Base-by-base conservation (phyloP, 2,888 invertebrate genomes). In the Calameuta idolon region DNA sequence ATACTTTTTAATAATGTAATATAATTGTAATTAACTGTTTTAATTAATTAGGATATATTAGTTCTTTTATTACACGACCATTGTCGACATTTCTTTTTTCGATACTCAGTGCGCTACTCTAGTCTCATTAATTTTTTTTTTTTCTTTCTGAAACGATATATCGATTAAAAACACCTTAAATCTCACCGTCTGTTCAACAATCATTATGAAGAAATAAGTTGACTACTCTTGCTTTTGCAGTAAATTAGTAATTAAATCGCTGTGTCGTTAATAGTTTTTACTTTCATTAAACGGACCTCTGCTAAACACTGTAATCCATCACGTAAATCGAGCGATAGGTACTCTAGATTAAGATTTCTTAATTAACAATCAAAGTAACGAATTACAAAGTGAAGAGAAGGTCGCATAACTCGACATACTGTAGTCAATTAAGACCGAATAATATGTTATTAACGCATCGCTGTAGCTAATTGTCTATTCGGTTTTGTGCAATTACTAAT, bases 51-150 rank as follows among this genome's bases (percentile, higher is more conserved):
- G 33, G 34, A 55, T 23, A 5, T 5, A 55, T 55, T 2, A 80
- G 78, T 80, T 83, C 81, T 81, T 76, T 83, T 82, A 23, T 55
- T 55, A 55, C 23, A 55, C 55, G 55, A 55, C 9, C 23, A 23
- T 55, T 23, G 23, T 23, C 23, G 2, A 55, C 23, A 55, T 55
- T 15, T 55, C 15, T 55, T 55, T 55, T 55, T 23, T 23, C 23
- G 23, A 23, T 23, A 23, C 55, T 23, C 55, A 81, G 79, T 80
- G 81, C 81, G 81, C 77, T 78, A 76, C 79, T 86, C 87, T 87
- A 87, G 86, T 87, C 87, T 83, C 82, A 23, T 55, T 55, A 23
- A 55, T 23, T 23, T 40, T 40, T 40, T 15, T 40, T 40, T 15
- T 23, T 55, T 55, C 23, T 23, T 23, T 5, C 55, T 23, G 2